phyloP scores from a whole-genome alignment of 2,888 invertebrate genomes.

The Periphyllus acericola region DNA sequence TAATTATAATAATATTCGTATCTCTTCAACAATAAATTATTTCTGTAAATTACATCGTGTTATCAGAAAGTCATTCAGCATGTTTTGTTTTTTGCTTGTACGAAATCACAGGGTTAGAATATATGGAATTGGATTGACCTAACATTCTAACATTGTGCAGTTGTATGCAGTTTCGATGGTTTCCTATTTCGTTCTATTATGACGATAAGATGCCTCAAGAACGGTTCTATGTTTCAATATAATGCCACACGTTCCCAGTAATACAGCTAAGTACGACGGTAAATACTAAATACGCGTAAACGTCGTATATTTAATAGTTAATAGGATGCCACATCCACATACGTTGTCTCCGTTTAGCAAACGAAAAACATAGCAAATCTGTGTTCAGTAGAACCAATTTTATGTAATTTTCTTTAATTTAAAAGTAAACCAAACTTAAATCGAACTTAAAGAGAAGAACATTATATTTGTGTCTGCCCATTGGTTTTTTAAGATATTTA shows the following conservation, averaged over 20 bases:
- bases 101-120: not conserved
- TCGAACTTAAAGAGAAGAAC: too few species aligned
- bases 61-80: not conserved
- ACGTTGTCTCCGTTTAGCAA: too few species aligned
- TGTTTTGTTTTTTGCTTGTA: not conserved
- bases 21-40: not conserved
- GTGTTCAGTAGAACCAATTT: too few species aligned
- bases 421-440: too few species aligned
- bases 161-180: not conserved
- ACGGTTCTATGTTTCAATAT: not conserved
- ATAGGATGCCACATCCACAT: too few species aligned
- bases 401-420: too few species aligned
- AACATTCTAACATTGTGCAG: not conserved
- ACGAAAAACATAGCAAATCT: too few species aligned
- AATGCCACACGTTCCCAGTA: not conserved
- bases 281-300: too few species aligned
- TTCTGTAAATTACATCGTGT: not conserved
- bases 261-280: too few species aligned
- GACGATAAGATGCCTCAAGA: not conserved
- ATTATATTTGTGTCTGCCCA: too few species aligned
- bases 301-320: too few species aligned
- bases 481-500: too few species aligned
- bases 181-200: not conserved
- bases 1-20: not conserved
- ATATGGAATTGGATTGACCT: not conserved